A percentile compares a stretch with the other conserved stretches of the same genome.
Conservation (phyloP, 2,888 invertebrate species). For the Sesamia inferens region DNA sequence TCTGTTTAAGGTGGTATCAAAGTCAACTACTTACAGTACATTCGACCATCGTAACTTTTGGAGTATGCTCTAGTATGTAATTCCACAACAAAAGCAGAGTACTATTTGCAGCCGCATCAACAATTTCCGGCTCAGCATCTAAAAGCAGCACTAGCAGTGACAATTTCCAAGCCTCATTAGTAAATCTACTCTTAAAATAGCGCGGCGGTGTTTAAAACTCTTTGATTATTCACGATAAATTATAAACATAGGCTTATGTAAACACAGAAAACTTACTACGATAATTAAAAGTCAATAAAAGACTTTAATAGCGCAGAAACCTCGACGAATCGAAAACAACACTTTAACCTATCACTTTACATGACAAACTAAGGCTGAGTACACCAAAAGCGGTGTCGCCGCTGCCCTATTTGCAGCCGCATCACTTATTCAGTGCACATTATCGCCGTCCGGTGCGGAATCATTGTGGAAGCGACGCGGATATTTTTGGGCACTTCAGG, state of each 20-base stretch:
- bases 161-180: conserved; percentile 3
- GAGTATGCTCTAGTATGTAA: background rate
- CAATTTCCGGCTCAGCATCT: conserved; percentile 6
- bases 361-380: conserved; percentile 36
- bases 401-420: conserved; percentile 51
- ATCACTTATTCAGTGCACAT: conserved; percentile 75
- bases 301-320: background rate
- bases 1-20: too few relatives aligned
- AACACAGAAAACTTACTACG: background rate
- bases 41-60: background rate
- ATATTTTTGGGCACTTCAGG: conserved; percentile 55
- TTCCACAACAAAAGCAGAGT: background rate
- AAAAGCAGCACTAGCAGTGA: conserved; percentile 18
- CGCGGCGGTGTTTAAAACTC: background rate
- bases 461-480: conserved; percentile 38
- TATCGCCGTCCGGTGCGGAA: conserved; percentile 69
- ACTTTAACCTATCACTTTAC: background rate
- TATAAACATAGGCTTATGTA: too few relatives aligned
- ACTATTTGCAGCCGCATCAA: conserved; percentile 35
- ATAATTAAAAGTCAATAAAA: background rate
- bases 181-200: conserved; percentile 19
- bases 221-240: background rate
- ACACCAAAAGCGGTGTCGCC: conserved; percentile 34
- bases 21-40: background rate
- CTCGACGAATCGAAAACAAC: background rate